These are phyloP conservation scores for Tachysurus fulvidraco DNA, from an alignment of 2,113 vertebrate genomes.

Conservation along the genomic window DNA sequence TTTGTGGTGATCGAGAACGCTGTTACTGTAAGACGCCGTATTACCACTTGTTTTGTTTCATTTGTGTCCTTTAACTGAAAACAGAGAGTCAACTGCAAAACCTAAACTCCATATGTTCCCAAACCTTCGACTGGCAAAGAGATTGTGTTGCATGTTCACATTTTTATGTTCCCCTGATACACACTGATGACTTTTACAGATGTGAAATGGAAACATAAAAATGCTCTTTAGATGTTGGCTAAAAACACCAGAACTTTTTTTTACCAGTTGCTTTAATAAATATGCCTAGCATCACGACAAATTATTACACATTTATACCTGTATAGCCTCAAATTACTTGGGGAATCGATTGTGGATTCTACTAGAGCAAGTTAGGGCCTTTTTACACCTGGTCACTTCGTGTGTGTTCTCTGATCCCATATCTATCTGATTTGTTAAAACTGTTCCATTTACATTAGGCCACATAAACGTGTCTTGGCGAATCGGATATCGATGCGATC, in stretches of 20 bases:
- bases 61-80: neutral
- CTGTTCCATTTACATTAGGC: too few species aligned
- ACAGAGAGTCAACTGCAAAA: too few species aligned
- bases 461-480: too few species aligned
- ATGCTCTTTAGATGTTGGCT: slow-evolving; percentile 18
- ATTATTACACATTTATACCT: neutral
- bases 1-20: too few species aligned
- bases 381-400: too few species aligned
- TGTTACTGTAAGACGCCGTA: neutral
- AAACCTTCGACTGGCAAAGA: neutral
- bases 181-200: slow-evolving; percentile 71
- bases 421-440: too few species aligned
- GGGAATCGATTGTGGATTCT: neutral
- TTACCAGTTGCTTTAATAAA: neutral
- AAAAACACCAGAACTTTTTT: neutral
- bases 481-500: too few species aligned
- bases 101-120: neutral
- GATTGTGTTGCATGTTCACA: slow-evolving; percentile 18
- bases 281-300: neutral
- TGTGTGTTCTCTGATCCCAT: too few species aligned
- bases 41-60: neutral
- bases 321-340: neutral
- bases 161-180: slow-evolving; percentile 66
- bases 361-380: neutral
- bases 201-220: slow-evolving; percentile 67